A percentile compares a stretch with the other conserved stretches of the same genome.
Conservation (phyloP, 35 echinoderm and acorn worm species). For the Nesometra sesokonis region DNA sequence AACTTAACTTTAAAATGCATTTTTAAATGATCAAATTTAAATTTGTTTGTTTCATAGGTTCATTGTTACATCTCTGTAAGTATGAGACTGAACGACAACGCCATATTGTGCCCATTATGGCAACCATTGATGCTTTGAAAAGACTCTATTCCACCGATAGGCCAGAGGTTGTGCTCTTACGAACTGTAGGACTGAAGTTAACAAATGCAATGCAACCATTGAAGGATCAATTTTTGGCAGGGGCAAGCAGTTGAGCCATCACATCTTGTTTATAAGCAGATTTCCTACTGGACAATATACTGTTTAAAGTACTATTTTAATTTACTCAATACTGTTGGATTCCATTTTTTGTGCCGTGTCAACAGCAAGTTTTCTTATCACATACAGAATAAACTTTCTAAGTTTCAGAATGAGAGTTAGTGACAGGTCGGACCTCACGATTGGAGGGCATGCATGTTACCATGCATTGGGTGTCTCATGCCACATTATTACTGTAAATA, state of each 20-base stretch:
- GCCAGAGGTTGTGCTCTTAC: slow-evolving; percentile 51
- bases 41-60: slow-evolving; percentile 30
- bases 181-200: slow-evolving; percentile 81
- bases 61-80: slow-evolving; percentile 48
- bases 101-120: slow-evolving; percentile 76
- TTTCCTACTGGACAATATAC: background rate
- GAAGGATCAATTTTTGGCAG: slow-evolving; percentile 57
- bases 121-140: slow-evolving; percentile 72
- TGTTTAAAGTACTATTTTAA: no score
- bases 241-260: slow-evolving; percentile 35
- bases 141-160: slow-evolving; percentile 85
- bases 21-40: background rate
- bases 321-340: no score
- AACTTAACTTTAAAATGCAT: no score
- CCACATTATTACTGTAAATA: no score
- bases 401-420: no score
- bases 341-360: no score
- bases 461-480: no score
- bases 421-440: no score
- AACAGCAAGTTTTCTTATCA: no score
- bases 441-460: no score
- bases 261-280: background rate
- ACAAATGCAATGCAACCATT: slow-evolving; percentile 83
- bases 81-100: slow-evolving; percentile 75
- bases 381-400: no score